Evolutionary conservation across 2,113 vertebrate genomes (phyloP).

Genomic region (Manacus vitellinus): DNA sequence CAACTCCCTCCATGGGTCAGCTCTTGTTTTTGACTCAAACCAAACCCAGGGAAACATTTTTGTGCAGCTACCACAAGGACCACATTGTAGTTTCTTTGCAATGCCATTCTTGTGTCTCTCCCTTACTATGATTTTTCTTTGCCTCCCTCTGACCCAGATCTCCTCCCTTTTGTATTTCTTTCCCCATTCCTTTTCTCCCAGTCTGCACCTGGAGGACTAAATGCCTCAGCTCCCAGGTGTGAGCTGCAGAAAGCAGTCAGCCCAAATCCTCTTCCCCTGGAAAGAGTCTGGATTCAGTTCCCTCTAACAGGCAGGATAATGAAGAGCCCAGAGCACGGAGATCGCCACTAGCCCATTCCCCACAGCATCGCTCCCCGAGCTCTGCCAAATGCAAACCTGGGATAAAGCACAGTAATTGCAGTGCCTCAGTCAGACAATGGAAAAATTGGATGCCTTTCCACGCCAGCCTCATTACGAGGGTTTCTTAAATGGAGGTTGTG

Average conservation of each 20-base stretch:
- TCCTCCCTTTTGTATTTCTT: not conserved
- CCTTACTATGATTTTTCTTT: not conserved
- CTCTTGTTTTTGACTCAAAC: not conserved
- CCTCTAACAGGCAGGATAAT: not conserved
- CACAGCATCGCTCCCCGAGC: not conserved
- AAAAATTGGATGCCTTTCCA: slow-evolving; percentile 39
- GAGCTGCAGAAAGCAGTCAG: not conserved
- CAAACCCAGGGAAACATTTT: not conserved
- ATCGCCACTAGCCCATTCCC: not conserved
- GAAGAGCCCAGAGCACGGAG: not conserved
- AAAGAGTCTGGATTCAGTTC: not conserved
- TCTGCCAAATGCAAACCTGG: not conserved
- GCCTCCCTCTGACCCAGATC: not conserved
- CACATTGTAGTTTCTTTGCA: not conserved
- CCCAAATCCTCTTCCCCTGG: not conserved
- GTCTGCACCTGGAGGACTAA: not conserved
- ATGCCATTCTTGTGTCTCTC: not conserved
- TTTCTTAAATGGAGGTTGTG: slow-evolving; percentile 37
- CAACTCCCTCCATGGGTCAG: rapidly evolving
- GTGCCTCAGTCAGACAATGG: not conserved
- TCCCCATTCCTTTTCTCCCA: not conserved
- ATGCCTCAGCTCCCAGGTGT: not conserved
- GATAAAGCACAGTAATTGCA: slow-evolving; percentile 24
- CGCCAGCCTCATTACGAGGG: not conserved
- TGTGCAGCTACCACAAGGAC: not conserved